Base-by-base conservation (phyloP, 2,113 vertebrate genomes). In the Gasterosteus nipponicus region DNA sequence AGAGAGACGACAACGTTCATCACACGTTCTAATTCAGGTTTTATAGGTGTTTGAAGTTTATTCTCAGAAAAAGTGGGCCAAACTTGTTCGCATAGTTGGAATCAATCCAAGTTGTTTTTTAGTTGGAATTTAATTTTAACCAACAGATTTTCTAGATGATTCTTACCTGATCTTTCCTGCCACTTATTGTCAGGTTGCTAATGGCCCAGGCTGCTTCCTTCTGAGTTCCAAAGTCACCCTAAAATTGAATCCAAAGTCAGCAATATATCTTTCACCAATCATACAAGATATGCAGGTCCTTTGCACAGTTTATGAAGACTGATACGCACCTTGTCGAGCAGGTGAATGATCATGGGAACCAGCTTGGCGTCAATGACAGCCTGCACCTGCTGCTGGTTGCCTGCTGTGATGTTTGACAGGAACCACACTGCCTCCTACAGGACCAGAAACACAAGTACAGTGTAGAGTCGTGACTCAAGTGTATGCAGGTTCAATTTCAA, bases 191-290 rank as follows among this genome's bases (percentile, higher is more conserved):
- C 93, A 99, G 94, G 92, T 99, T 99, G 94, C 98, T 99, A 94
- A 99, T 99, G 91, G 97, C 98, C 98, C 98, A 99, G 41, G 98
- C 98, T 73, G 98, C 98, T 94, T 99, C 98, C 76, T 99, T 99
- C 91, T 99, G 97, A 80, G 98, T 99, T 73, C 98, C 97, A 92
- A 99, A 99, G 90, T 99, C 98, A 26, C 98, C 98, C 98, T 99
- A 75, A n/a, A 70, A 75, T 62, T 3, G 1, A 5, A 47, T 68
- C 39, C 22, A 58, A 26, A 38, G 31, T 83, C 26, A 86, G 59
- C 0, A 9, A 57, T 10, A 1, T 6, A 58, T 11, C 10, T 33
- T 59, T 56, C 0, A 46, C 15, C 12, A 16, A 29, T 5, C 10
- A 5, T 0, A 7, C 9, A 42, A 10, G 10, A 62, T 14, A 2